Conservation (phyloP, 2,888 invertebrate species). For the Melanargia galathea region DNA sequence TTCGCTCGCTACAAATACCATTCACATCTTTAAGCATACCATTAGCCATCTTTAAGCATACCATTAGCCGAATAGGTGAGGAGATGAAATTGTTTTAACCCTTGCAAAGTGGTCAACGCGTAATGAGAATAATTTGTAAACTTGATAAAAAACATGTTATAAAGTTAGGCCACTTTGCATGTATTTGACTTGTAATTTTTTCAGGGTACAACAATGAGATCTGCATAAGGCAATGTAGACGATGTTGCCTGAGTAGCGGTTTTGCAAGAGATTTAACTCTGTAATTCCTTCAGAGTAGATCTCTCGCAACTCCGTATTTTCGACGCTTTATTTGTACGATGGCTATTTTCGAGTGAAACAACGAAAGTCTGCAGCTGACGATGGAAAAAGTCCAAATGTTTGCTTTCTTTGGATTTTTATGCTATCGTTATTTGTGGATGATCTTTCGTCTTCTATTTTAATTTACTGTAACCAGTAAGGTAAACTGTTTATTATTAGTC, state of each 20-base stretch:
- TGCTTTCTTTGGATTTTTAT: constrained; percentile 74
- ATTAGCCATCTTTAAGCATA: neutral
- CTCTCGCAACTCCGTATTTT: constrained; percentile 60
- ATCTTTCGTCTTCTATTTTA: constrained; percentile 57
- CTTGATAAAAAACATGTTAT: neutral
- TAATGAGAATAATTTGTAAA: neutral
- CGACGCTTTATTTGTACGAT: constrained; percentile 47
- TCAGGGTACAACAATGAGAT: constrained; percentile 28
- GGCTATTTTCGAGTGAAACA: constrained; percentile 47
- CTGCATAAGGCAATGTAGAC: constrained; percentile 19
- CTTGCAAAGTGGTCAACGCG: neutral
- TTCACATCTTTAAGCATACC: neutral
- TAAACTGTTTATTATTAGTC: constrained; percentile 1
- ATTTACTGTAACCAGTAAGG: constrained; percentile 20
- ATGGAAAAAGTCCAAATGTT: constrained; percentile 79
- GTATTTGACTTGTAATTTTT: constrained; percentile 26
- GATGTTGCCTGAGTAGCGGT: constrained; percentile 46
- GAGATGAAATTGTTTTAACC: neutral
- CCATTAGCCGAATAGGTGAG: neutral
- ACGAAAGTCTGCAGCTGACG: constrained; percentile 69
- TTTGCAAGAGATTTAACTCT: constrained; percentile 68
- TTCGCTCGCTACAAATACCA: no score
- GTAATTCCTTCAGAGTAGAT: constrained; percentile 62
- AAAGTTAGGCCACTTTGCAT: constrained; percentile 26
- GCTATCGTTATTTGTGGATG: constrained; percentile 77